Percentiles rank a stretch among this genome's conserved stretches.
Conservation (phyloP, 2,113 vertebrate genomes). For the Puntigrus tetrazona region DNA sequence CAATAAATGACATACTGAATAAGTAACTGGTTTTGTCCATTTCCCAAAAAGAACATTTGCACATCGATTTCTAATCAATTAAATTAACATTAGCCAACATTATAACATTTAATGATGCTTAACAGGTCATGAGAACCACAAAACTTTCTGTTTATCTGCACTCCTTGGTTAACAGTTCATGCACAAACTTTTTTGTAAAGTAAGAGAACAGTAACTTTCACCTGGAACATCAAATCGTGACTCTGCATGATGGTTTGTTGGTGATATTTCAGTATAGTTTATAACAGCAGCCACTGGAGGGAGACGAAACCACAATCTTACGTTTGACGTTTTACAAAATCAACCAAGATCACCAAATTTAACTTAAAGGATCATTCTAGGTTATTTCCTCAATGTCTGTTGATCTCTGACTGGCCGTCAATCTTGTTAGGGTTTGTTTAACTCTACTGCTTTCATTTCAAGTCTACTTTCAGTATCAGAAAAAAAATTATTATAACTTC, state of each 20-base stretch:
- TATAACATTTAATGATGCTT: neutral
- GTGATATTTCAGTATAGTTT: neutral
- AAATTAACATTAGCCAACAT: neutral
- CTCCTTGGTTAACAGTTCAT: neutral
- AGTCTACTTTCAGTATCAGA: neutral
- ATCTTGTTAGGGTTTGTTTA: neutral
- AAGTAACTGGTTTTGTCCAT: neutral
- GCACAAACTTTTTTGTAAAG: neutral
- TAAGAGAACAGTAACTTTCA: neutral
- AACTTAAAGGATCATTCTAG: neutral
- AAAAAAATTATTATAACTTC: neutral
- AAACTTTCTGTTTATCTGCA: neutral
- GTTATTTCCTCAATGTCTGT: neutral
- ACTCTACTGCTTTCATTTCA: neutral
- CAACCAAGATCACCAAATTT: neutral
- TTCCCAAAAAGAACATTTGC: neutral
- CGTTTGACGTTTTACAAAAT: neutral
- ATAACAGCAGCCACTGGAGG: conserved; percentile 50
- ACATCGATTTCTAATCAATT: neutral
- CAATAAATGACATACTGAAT: neutral
- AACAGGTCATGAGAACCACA: neutral
- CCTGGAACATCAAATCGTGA: neutral
- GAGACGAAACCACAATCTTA: conserved; percentile 43
- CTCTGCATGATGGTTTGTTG: neutral
- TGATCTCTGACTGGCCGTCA: neutral